Percentiles rank a stretch among this genome's conserved stretches.
phyloP scores from a whole-genome alignment of 2,113 vertebrate species.

The Lanius ludovicianus region DNA sequence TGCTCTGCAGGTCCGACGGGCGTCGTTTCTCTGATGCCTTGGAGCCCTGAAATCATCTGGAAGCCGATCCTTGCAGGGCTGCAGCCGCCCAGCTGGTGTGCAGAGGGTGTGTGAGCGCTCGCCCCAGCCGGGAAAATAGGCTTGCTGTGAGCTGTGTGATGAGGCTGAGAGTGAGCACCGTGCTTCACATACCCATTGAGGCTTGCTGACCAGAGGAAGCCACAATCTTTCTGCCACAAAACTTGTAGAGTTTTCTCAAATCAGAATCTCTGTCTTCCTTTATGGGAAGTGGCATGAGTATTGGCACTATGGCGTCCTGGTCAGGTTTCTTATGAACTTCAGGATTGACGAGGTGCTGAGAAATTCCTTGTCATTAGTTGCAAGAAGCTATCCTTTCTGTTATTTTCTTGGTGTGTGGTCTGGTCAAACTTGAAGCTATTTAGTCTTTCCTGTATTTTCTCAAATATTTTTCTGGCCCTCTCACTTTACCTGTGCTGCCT shows the following conservation, averaged over 20 bases:
- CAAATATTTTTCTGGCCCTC: not conserved
- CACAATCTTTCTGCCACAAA: not conserved
- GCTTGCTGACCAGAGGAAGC: too few species aligned
- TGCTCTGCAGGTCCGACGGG: accelerated
- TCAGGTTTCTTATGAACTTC: not conserved
- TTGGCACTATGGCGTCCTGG: accelerated
- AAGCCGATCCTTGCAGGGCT: not conserved
- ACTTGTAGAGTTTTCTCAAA: not conserved
- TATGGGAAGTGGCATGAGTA: accelerated
- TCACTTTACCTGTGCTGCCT: accelerated
- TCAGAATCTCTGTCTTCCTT: not conserved
- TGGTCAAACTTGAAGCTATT: not conserved
- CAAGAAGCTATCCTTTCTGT: not conserved
- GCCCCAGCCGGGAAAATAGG: accelerated
- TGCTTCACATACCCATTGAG: too few species aligned
- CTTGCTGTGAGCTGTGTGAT: not conserved
- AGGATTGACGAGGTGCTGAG: not conserved
- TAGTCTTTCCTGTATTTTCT: not conserved
- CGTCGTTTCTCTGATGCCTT: too few species aligned
- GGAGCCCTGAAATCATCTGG: not conserved
- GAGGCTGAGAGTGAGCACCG: not conserved
- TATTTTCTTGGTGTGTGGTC: not conserved
- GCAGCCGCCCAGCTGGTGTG: accelerated
- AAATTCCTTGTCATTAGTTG: not conserved
- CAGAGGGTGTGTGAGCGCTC: not conserved